Percentiles rank a stretch among this genome's conserved stretches.
phyloP scores from a whole-genome alignment of 2,797 vertebrate genomes.

The Galaxias olidus region DNA sequence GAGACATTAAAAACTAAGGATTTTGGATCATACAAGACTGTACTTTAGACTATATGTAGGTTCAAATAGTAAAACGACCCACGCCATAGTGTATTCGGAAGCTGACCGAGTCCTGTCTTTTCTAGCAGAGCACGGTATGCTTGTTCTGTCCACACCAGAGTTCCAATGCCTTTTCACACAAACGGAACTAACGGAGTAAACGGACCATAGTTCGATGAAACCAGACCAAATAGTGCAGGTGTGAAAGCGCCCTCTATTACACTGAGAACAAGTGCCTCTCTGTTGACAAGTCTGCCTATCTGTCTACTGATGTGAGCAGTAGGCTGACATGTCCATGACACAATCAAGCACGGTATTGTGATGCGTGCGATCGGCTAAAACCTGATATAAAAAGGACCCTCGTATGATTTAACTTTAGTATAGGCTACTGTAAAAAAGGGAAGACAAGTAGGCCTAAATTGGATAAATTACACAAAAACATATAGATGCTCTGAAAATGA shows the following conservation, averaged over 20 bases:
- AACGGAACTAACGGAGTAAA: no score
- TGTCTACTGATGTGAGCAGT: constrained; percentile 11
- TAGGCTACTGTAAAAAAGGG: background rate
- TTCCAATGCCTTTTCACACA: no score
- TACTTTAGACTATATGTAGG: no score
- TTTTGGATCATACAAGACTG: no score
- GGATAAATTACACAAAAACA: no score
- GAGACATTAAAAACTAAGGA: no score
- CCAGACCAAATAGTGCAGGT: background rate
- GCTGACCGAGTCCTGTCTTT: no score
- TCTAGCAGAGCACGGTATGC: no score
- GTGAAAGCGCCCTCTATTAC: constrained; percentile 28
- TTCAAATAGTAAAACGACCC: no score
- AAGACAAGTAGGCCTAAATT: background rate
- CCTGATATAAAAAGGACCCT: background rate
- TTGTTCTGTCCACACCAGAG: no score
- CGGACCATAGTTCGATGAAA: background rate
- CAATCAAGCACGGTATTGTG: constrained; percentile 16
- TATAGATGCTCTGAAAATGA: no score
- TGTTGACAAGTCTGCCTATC: constrained; percentile 33
- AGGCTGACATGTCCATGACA: background rate
- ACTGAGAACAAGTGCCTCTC: constrained; percentile 36
- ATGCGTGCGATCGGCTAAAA: background rate
- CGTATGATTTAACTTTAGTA: background rate
- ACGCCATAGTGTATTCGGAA: no score